phyloP scores from a whole-genome alignment of 2,797 vertebrate genomes.

The Girardinus metallicus region DNA sequence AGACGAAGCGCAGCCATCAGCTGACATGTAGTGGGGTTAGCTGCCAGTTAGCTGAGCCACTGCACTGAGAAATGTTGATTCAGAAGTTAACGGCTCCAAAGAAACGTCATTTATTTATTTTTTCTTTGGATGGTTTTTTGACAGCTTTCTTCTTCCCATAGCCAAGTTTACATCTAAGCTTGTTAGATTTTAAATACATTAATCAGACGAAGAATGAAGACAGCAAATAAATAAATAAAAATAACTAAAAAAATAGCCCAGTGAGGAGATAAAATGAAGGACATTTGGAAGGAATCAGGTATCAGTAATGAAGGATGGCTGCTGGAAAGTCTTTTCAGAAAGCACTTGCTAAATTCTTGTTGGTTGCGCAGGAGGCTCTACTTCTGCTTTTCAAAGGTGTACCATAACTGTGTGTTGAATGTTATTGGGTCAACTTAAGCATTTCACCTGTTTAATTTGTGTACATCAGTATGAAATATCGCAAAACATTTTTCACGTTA shows the following conservation, averaged over 20 bases:
- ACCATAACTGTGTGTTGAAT: no score
- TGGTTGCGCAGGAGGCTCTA: no score
- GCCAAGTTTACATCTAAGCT: background rate
- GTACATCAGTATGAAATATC: background rate
- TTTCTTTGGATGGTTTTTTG: background rate
- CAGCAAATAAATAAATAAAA: background rate
- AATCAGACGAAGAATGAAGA: background rate
- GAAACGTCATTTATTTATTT: background rate
- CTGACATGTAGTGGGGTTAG: constrained; percentile 5
- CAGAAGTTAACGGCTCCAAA: background rate
- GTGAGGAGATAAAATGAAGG: background rate
- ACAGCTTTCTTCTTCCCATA: background rate
- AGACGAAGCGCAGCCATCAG: background rate
- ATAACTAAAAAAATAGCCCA: background rate
- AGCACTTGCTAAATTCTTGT: no score
- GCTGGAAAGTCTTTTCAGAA: no score
- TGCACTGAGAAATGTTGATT: background rate
- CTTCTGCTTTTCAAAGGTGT: no score
- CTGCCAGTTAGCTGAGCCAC: background rate
- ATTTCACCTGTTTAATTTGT: no score
- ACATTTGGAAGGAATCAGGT: background rate
- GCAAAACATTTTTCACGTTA: background rate
- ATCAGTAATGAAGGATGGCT: background rate
- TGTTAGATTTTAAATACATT: background rate
- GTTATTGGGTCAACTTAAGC: no score